Evolutionary conservation across 2,797 vertebrate species (phyloP).

Genomic region (Danio kyathit): DNA sequence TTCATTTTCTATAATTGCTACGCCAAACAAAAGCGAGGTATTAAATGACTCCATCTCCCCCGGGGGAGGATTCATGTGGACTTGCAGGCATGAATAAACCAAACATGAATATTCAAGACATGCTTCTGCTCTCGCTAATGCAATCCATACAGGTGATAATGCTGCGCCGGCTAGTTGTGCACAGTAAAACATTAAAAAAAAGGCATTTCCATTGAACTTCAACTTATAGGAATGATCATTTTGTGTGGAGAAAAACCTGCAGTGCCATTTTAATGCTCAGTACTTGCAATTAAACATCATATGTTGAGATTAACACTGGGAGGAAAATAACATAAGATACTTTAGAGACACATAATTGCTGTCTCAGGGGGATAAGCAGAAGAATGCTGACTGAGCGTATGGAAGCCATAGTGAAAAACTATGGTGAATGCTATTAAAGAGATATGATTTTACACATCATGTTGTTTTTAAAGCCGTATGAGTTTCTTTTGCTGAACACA

Average conservation of each 20-base stretch:
- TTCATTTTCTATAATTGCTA: constrained; percentile 46
- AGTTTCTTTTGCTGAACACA: too few species aligned
- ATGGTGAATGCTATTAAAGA: too few species aligned
- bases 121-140: constrained; percentile 44
- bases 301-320: neutral
- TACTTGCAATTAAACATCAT: constrained; percentile 1
- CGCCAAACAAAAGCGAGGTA: constrained; percentile 49
- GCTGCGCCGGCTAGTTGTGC: constrained; percentile 12
- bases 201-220: neutral
- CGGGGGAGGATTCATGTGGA: constrained; percentile 44
- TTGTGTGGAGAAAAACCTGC: neutral
- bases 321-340: neutral
- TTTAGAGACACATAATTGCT: constrained; percentile 7
- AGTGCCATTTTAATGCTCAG: neutral
- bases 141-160: constrained; percentile 55
- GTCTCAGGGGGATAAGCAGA: neutral
- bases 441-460: too few species aligned
- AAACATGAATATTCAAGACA: constrained; percentile 64
- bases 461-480: too few species aligned
- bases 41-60: constrained; percentile 42
- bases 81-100: constrained; percentile 52
- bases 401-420: too few species aligned
- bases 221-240: neutral
- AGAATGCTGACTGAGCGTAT: too few species aligned
- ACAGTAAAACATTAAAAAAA: constrained; percentile 2